Evolutionary conservation across 1,140 invertebrate genomes (phyloP).

Genomic region (Drosophila punjabiensis): DNA sequence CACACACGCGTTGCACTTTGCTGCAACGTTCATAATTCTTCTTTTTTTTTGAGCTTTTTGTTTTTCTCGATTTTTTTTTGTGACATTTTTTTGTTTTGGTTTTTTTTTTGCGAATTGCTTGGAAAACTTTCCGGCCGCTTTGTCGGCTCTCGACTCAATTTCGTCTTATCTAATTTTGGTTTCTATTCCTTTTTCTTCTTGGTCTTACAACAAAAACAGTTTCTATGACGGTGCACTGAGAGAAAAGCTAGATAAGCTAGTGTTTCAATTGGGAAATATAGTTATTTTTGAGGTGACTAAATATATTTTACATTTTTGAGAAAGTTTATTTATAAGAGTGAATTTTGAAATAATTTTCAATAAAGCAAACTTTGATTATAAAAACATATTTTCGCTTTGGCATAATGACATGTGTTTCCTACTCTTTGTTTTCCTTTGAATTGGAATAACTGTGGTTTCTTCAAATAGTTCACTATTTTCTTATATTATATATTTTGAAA

Average conservation of each 20-base stretch:
- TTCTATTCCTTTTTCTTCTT: constrained; percentile 49
- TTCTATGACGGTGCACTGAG: constrained; percentile 19
- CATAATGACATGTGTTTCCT: no score
- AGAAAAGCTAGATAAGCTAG: not conserved
- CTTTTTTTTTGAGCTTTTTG: constrained; percentile 10
- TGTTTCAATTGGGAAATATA: not conserved
- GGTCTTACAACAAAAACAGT: constrained; percentile 24
- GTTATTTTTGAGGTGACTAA: not conserved
- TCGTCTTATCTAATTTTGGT: constrained; percentile 81
- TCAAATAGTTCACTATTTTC: not conserved
- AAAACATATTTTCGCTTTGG: no score
- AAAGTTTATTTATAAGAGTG: not conserved
- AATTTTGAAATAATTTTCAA: not conserved
- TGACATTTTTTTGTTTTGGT: constrained; percentile 33
- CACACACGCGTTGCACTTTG: constrained; percentile 76
- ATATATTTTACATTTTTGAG: not conserved
- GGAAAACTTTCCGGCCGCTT: constrained; percentile 68
- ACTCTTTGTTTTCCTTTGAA: no score
- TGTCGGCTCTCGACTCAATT: constrained; percentile 77
- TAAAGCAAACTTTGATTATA: not conserved
- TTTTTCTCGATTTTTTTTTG: constrained; percentile 51
- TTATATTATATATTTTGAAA: not conserved
- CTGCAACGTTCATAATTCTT: constrained; percentile 63
- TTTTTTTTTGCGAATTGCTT: constrained; percentile 53
- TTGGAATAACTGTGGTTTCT: no score